Percentiles rank a stretch among this genome's conserved stretches.
Conservation (phyloP, 64 coral and sea anemone genomes). For the Montipora sp. region DNA sequence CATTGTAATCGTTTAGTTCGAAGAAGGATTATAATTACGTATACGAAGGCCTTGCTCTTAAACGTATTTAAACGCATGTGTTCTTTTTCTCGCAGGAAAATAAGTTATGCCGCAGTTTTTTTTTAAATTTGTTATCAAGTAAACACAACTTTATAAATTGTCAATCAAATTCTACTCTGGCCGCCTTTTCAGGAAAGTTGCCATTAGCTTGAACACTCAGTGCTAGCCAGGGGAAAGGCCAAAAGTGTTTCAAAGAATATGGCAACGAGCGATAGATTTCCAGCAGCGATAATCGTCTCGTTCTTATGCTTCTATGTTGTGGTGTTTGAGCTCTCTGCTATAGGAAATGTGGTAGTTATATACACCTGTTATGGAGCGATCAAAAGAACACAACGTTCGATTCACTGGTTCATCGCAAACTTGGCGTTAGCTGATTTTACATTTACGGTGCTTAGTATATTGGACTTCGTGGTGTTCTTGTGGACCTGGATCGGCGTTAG, state of each 20-base stretch:
- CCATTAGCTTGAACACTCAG: too few species aligned
- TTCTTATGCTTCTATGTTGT: background rate
- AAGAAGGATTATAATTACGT: too few species aligned
- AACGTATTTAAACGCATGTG: too few species aligned
- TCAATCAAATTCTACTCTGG: too few species aligned
- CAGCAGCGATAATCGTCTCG: background rate
- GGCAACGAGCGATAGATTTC: slow-evolving; percentile 26
- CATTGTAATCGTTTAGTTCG: too few species aligned
- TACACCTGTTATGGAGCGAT: background rate
- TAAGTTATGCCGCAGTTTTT: too few species aligned
- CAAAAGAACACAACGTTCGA: background rate
- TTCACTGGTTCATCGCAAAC: slow-evolving; percentile 46
- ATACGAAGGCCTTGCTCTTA: too few species aligned
- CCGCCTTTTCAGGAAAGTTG: too few species aligned
- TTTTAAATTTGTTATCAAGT: too few species aligned
- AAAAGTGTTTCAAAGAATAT: background rate
- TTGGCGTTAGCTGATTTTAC: slow-evolving; percentile 51
- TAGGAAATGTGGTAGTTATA: background rate
- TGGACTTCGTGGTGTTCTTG: slow-evolving; percentile 41
- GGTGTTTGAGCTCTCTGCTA: background rate
- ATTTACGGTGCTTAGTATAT: slow-evolving; percentile 25
- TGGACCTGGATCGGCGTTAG: slow-evolving; percentile 47
- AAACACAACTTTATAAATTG: too few species aligned
- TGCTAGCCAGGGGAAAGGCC: too few species aligned
- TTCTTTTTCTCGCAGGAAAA: too few species aligned